Evolutionary conservation across 2,888 invertebrate genomes (phyloP).

Genomic region (Xanthorhoe spadicearia): DNA sequence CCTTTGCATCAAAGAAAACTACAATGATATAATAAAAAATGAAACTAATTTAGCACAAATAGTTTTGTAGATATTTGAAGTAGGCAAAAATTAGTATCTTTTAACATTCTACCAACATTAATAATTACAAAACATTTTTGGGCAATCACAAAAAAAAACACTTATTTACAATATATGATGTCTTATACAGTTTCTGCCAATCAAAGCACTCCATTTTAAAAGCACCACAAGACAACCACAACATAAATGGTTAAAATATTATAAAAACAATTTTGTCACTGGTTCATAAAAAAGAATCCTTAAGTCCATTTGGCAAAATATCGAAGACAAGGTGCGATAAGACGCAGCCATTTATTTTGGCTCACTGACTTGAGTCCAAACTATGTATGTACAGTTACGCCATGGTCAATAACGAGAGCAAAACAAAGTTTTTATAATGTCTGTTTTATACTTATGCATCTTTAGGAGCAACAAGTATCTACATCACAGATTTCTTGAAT

Average conservation of each 20-base stretch:
- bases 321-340: background rate
- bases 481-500: conserved; percentile 10
- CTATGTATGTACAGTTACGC: background rate
- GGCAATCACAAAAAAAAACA: background rate
- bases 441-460: background rate
- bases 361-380: background rate
- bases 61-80: too few species aligned
- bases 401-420: background rate
- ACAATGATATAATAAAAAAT: too few species aligned
- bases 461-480: conserved; percentile 11
- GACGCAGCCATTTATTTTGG: background rate
- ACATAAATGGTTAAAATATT: conserved; percentile 15
- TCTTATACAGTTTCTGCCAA: conserved; percentile 12
- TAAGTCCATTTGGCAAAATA: background rate
- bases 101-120: background rate
- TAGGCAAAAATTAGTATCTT: too few species aligned
- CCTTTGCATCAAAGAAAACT: background rate
- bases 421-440: too few species aligned
- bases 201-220: conserved; percentile 30
- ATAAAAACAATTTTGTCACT: background rate
- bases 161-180: conserved; percentile 1
- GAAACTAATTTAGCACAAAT: too few species aligned
- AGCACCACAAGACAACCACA: conserved; percentile 18
- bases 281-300: background rate
- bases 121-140: background rate